Conservation (phyloP, 2,888 invertebrate species). For the Campaea margaritaria region DNA sequence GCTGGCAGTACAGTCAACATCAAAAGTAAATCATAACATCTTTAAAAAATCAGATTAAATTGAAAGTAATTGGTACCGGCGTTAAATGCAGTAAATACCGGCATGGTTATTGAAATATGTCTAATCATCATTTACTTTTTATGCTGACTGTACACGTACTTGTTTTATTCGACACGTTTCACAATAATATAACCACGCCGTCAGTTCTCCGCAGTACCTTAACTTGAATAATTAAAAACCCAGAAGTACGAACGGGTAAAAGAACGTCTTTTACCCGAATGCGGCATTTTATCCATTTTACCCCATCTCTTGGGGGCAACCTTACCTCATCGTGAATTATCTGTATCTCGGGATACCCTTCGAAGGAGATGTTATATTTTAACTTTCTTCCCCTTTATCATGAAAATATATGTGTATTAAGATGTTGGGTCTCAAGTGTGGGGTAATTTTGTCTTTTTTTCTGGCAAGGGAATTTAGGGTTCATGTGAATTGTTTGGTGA, state of each 20-base stretch:
- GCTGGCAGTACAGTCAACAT: too few relatives aligned
- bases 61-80: too few relatives aligned
- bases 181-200: background rate
- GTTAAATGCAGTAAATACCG: too few relatives aligned
- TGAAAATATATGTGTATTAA: conserved; percentile 11
- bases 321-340: conserved; percentile 28
- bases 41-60: too few relatives aligned
- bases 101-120: too few relatives aligned
- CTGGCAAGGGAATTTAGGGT: background rate
- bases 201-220: conserved; percentile 15
- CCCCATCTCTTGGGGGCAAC: conserved; percentile 16
- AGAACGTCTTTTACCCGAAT: conserved; percentile 5
- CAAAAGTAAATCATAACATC: too few relatives aligned
- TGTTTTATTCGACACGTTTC: background rate
- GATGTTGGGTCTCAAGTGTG: conserved; percentile 7
- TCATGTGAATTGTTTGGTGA: too few relatives aligned
- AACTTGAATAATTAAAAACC: conserved; percentile 28
- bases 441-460: conserved; percentile 5
- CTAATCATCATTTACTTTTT: too few relatives aligned
- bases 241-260: conserved; percentile 2
- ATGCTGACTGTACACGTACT: background rate
- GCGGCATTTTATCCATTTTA: conserved; percentile 17
- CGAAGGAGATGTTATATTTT: conserved; percentile 27
- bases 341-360: conserved; percentile 20
- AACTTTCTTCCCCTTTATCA: conserved; percentile 25